Evolutionary conservation across 2,888 invertebrate genomes (phyloP).

Genomic region (Erebia epiphron): DNA sequence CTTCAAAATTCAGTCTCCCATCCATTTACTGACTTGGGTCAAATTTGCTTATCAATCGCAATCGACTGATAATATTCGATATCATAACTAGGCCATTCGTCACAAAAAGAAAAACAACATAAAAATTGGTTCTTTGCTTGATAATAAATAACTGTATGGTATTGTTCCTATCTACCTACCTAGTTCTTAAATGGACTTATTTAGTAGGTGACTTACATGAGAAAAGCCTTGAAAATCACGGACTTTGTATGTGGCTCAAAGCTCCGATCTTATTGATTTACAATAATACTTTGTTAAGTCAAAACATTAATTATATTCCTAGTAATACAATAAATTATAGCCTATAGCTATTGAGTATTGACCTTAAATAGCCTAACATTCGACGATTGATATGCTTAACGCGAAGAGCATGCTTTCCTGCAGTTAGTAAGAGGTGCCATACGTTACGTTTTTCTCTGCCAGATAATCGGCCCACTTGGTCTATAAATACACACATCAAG

Average conservation of each 20-base stretch:
- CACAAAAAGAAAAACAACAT: too few species aligned
- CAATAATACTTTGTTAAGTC: not conserved
- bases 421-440: not conserved
- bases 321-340: not conserved
- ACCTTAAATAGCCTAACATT: constrained; percentile 5
- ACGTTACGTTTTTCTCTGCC: not conserved
- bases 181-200: too few species aligned
- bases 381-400: constrained; percentile 3
- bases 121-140: too few species aligned
- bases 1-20: too few species aligned
- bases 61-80: too few species aligned
- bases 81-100: too few species aligned
- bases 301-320: not conserved
- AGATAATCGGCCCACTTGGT: not conserved
- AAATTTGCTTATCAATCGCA: too few species aligned
- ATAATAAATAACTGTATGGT: too few species aligned
- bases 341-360: constrained; percentile 7
- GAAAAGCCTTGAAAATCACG: not conserved
- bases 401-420: not conserved
- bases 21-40: too few species aligned
- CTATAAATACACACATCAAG: not conserved
- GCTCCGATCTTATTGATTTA: not conserved
- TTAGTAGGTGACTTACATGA: not conserved
- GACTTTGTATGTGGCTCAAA: not conserved
- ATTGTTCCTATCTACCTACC: too few species aligned